phyloP scores from a whole-genome alignment of 2,113 vertebrate genomes.

The Mus pahari region DNA sequence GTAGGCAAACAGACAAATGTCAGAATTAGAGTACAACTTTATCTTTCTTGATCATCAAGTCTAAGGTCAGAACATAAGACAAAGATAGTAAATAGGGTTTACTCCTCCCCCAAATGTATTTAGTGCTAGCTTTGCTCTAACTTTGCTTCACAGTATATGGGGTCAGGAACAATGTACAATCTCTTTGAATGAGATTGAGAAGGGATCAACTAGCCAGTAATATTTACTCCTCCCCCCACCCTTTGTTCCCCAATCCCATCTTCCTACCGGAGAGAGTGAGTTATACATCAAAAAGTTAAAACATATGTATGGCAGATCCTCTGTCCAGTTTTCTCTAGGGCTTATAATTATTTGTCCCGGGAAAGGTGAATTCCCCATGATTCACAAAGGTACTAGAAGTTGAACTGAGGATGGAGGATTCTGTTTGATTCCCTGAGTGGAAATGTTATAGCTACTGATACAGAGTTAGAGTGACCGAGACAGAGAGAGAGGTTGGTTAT shows the following conservation, averaged over 20 bases:
- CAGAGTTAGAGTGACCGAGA: neutral
- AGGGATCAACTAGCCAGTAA: neutral
- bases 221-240: neutral
- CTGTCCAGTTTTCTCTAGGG: neutral
- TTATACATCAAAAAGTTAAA: conserved; percentile 5
- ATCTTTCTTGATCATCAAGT: neutral
- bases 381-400: neutral
- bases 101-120: neutral
- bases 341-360: conserved; percentile 17
- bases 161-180: conserved; percentile 19
- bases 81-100: conserved; percentile 16
- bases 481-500: neutral
- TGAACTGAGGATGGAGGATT: neutral
- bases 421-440: neutral
- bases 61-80: conserved; percentile 33
- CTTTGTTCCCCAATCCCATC: neutral
- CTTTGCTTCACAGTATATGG: neutral
- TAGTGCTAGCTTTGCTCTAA: conserved; percentile 27
- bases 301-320: neutral
- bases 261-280: neutral
- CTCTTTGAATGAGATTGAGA: neutral
- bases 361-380: neutral
- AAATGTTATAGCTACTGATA: neutral
- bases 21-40: conserved; percentile 7
- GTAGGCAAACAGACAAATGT: neutral